Evolutionary conservation across 2,797 vertebrate species (phyloP), one percentile per base, ranked within the genome.

Genomic region (Scleropages formosus): DNA sequence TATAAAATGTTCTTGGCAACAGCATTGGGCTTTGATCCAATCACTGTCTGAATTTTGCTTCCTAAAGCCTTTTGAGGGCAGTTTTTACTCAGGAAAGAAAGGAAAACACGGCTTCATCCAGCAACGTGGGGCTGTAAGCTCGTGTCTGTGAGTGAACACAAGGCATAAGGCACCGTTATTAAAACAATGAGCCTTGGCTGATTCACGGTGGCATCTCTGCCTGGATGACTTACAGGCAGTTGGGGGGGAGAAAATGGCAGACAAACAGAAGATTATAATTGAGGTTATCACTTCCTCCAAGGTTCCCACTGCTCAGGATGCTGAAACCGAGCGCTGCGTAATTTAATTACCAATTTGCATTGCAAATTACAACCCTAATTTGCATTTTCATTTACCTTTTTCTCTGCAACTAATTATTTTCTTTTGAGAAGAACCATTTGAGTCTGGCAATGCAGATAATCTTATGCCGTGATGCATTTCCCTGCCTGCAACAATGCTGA

Each of bases 261-360:
- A 47, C 53, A 58, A 84, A 84, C 20, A 60, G 71, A 84, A 80
- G 77, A 73, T 82, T 83, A 75, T 85, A 90, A 91, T 84, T 86
- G 85, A 82, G 87, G 87, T 89, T 89, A 88, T 85, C 75, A 15
- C 80, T 82, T 84, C 83, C 78, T 84, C 81, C 78, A 64, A 82
- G 78, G 80, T 75, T 83, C 85, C 82, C 82, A 72, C 70, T 77
- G 76, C 81, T 71, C 58, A 74, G 76, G 81, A 75, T 78, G 83
- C 82, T 85, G 82, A 89, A 88, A 88, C 84, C 80, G 80, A 79
- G 80, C 78, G 69, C 83, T 0, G 82, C 83, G 89, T 88, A 87
- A 89, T 90, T 87, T 77, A 89, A 89, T 90, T 87, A 87, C 84
- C 81, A 80, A 91, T 90, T 90, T 88, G 88, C 86, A 91, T 90